Conservation (phyloP, 2,888 invertebrate species). For the Eueremaeus valkanovi region DNA sequence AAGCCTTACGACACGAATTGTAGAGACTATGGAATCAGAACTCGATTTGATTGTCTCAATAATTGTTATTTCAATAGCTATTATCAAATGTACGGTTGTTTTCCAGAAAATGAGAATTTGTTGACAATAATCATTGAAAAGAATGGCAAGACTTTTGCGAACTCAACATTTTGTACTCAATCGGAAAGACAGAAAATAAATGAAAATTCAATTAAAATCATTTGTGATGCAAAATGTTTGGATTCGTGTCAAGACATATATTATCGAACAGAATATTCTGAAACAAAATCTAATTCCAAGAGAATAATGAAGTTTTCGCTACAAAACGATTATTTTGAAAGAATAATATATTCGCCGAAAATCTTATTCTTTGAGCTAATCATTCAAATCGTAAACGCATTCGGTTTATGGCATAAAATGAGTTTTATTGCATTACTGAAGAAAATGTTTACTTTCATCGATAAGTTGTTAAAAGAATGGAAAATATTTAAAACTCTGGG, state of each 20-base stretch:
- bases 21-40: neutral
- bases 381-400: neutral
- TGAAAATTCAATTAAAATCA: too few species aligned
- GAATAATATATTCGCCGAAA: neutral
- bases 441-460: too few species aligned
- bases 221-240: too few species aligned
- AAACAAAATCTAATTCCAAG: too few species aligned
- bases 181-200: too few species aligned
- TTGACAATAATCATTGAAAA: neutral
- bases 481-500: too few species aligned
- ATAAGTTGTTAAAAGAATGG: too few species aligned
- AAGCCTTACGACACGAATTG: slow-evolving; percentile 4
- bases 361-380: neutral
- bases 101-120: neutral
- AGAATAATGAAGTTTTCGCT: neutral
- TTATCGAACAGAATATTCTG: too few species aligned
- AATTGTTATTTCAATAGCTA: neutral
- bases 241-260: too few species aligned
- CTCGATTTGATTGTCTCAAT: slow-evolving; percentile 1
- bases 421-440: too few species aligned
- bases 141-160: too few species aligned
- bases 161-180: too few species aligned
- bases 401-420: neutral
- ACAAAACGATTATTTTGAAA: neutral
- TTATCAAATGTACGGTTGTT: neutral